Conservation (phyloP, 2,888 invertebrate genomes). For the Operophtera brumata region DNA sequence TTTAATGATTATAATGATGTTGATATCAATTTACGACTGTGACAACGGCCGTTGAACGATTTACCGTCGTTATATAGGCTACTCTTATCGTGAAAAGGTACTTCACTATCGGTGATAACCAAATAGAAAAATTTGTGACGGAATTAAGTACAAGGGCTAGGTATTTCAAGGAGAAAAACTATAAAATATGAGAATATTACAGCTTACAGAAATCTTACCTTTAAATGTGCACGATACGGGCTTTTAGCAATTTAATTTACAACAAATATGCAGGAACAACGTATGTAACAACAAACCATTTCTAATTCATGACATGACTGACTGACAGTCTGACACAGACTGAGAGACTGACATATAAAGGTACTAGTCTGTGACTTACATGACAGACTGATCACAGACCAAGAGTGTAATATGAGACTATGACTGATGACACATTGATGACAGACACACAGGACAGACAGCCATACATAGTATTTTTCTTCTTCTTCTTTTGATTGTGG, state of each 20-base stretch:
- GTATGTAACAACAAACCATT: not conserved
- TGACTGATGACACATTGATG: too few species aligned
- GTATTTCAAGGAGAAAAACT: not conserved
- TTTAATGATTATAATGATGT: slow-evolving; percentile 42
- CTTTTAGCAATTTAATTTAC: not conserved
- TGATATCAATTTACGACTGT: slow-evolving; percentile 55
- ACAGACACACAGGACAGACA: too few species aligned
- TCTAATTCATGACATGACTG: too few species aligned
- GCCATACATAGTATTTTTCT: too few species aligned
- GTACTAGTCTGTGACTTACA: too few species aligned
- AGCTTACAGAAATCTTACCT: not conserved
- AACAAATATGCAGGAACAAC: not conserved
- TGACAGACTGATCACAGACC: too few species aligned
- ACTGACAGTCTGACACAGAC: too few species aligned
- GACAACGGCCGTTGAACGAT: slow-evolving; percentile 67
- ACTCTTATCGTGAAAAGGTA: slow-evolving; percentile 64
- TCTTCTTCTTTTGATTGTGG: too few species aligned
- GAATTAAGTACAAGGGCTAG: not conserved
- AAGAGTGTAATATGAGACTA: too few species aligned
- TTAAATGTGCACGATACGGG: not conserved
- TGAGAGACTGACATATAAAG: too few species aligned
- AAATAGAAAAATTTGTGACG: slow-evolving; percentile 26
- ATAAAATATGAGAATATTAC: not conserved
- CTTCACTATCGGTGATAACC: slow-evolving; percentile 59
- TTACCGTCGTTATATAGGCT: slow-evolving; percentile 68